These are phyloP conservation scores for Drosophila demipolita DNA, from an alignment of 2,888 invertebrate genomes.

Conservation along the genomic window DNA sequence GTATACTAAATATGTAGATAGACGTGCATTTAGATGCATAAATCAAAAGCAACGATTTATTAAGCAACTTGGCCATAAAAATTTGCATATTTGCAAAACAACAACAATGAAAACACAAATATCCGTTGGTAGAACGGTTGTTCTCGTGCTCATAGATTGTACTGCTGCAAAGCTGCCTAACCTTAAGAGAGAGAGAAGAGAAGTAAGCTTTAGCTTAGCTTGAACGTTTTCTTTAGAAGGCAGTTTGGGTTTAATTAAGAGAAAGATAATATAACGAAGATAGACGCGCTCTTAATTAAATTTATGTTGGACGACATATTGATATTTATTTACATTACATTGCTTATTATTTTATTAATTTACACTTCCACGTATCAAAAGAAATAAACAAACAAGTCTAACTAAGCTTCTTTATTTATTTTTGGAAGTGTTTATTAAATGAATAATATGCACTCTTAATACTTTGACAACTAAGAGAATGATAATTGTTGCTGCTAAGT, in stretches of 20 bases:
- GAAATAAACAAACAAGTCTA: no score
- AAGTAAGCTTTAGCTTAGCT: background rate
- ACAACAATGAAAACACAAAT: constrained; percentile 8
- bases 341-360: no score
- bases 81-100: constrained; percentile 34
- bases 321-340: no score
- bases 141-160: constrained; percentile 1
- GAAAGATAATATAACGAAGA: no score
- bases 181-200: background rate
- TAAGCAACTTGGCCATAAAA: constrained; percentile 28
- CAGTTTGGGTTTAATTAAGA: no score
- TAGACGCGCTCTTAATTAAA: no score
- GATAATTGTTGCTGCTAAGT: background rate
- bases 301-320: no score
- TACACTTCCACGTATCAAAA: no score
- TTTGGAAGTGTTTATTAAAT: no score
- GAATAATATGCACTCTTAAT: no score
- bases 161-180: background rate
- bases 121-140: constrained; percentile 32
- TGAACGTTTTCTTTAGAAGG: background rate
- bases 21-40: background rate
- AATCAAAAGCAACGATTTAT: constrained; percentile 32
- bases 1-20: background rate
- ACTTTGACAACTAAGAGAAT: background rate
- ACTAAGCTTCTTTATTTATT: no score